These are phyloP conservation scores for Gymnorhina tibicen DNA, from an alignment of 2,113 vertebrate species.

Conservation along the genomic window DNA sequence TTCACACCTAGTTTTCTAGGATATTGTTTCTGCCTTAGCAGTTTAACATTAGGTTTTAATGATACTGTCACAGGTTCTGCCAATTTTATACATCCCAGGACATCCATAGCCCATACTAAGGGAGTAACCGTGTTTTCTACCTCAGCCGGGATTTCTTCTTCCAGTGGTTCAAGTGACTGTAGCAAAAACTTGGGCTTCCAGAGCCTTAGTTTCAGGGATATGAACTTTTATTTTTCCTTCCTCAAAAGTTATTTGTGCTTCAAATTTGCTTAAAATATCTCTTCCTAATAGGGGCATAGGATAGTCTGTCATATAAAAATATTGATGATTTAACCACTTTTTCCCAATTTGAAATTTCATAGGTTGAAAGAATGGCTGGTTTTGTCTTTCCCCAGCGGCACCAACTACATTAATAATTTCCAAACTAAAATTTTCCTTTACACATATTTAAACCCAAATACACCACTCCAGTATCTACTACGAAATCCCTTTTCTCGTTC, in stretches of 20 bases:
- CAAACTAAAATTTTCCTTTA: neutral
- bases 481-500: neutral
- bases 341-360: neutral
- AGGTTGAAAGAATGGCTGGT: neutral
- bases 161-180: too few relatives aligned
- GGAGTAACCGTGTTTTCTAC: too few relatives aligned
- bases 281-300: neutral
- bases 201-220: neutral
- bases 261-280: neutral
- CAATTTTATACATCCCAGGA: too few relatives aligned
- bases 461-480: neutral
- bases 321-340: neutral
- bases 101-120: too few relatives aligned
- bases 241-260: neutral
- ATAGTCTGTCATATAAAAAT: neutral
- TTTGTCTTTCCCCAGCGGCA: neutral
- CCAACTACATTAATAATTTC: too few relatives aligned
- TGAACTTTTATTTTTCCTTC: neutral
- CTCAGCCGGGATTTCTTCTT: too few relatives aligned
- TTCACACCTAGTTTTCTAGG: too few relatives aligned
- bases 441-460: neutral
- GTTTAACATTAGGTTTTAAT: too few relatives aligned
- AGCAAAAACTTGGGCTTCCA: neutral
- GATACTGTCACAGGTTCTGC: too few relatives aligned
- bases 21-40: too few relatives aligned